Evolutionary conservation across 1,140 invertebrate genomes (phyloP), one percentile per base, ranked within the genome.

Genomic region (Luehdorfia chinensis): DNA sequence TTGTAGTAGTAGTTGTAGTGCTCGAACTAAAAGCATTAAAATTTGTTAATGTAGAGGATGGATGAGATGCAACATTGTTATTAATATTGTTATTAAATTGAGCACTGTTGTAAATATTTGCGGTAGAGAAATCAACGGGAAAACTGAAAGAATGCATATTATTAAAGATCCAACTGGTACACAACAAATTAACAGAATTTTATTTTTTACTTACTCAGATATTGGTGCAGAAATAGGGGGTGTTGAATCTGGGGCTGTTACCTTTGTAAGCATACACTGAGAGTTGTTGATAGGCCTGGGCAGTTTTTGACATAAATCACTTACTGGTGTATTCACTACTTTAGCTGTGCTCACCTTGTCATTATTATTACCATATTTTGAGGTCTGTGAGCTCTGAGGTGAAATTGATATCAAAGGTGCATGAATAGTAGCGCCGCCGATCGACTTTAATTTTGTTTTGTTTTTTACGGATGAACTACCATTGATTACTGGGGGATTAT

Each of bases 61-160:
- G 44, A 56, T 62, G 65, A 28, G 57, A 30, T 43, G 55, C 34
- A 47, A 75, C 67, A 59, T 76, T 80, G 50, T 72, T 78, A 53
- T 74, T 75, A 36, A 67, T 47, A 66, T 67, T 81, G 54, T 75
- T 87, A 47, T 84, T 87, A 48, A 70, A 67, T 60, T 88, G 84
- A 62, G 79, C 80, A 77, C 84, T 84, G 56, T 88, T 88, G 49
- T 84, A 88, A 55, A 88, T 88, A 47, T 87, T 79, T 50, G 84
- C 84, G 9, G 81, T 86, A n/a, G 76, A 74, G 50, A 88, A 88
- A 61, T 87, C 84, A 54, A 87, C 87, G 59, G 83, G 84, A 66
- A 88, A 88, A 77, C 84, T 88, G 66, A 34, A 81, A 57, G 23
- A 59, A 67, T 51, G 13, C 11, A 37, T 34, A 12, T 23, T 49